Evolutionary conservation across 2,797 vertebrate species (phyloP).

Genomic region (Galago senegalensis): DNA sequence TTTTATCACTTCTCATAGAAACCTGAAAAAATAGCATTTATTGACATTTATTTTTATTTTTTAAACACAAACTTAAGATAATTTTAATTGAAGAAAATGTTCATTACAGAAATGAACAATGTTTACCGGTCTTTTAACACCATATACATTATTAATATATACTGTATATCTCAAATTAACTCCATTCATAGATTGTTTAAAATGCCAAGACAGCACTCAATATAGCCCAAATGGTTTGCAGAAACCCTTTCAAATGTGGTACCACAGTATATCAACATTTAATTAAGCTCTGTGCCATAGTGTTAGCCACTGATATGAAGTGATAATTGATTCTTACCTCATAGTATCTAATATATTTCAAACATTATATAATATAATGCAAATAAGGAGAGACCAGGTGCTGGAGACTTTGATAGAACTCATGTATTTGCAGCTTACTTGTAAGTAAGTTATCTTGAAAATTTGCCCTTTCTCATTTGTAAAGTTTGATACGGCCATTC

Average conservation of each 20-base stretch:
- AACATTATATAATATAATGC: background rate
- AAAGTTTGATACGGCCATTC: background rate
- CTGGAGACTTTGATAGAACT: background rate
- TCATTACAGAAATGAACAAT: constrained; percentile 89
- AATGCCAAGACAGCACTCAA: constrained; percentile 91
- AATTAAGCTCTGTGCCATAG: background rate
- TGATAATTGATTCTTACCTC: background rate
- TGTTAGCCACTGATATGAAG: background rate
- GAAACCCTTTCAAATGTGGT: constrained; percentile 94
- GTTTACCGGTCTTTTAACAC: constrained; percentile 87
- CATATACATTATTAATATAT: constrained; percentile 89
- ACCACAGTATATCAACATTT: constrained; percentile 87
- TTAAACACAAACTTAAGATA: constrained; percentile 88
- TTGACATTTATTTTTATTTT: too few relatives aligned
- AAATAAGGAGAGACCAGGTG: background rate
- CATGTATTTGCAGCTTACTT: background rate
- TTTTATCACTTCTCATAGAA: background rate
- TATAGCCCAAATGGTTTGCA: constrained; percentile 94
- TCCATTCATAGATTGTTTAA: constrained; percentile 89
- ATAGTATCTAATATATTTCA: background rate
- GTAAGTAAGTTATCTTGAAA: background rate
- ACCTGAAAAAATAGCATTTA: background rate
- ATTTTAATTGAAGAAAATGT: constrained; percentile 89
- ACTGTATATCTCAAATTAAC: constrained; percentile 85
- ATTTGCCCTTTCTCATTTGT: background rate